Conservation (phyloP, 1,140 invertebrate species). For the Heliconius hermathena region DNA sequence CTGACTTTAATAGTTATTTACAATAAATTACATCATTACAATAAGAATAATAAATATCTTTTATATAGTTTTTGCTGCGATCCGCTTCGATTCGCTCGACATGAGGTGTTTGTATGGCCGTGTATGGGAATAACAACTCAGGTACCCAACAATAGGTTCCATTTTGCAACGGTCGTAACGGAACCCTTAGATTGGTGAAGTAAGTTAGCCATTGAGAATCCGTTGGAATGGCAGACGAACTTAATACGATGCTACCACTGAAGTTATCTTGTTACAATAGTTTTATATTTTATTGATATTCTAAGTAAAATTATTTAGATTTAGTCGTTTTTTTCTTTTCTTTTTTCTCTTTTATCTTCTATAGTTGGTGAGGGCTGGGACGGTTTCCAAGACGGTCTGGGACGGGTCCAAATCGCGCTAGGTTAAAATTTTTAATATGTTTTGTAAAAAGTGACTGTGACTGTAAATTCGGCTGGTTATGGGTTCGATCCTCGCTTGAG, state of each 20-base stretch:
- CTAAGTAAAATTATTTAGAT: neutral
- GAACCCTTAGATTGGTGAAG: conserved; percentile 24
- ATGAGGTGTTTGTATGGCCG: conserved; percentile 24
- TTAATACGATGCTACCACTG: conserved; percentile 1
- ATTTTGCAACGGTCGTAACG: neutral
- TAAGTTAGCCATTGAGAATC: conserved; percentile 20
- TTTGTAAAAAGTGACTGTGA: too few relatives aligned
- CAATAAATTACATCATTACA: neutral
- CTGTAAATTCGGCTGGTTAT: too few relatives aligned
- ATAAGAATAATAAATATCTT: neutral
- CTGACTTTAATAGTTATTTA: neutral
- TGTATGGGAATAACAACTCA: neutral
- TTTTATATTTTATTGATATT: neutral
- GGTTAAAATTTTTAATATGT: too few relatives aligned
- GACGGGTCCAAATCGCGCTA: too few relatives aligned
- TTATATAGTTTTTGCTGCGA: conserved; percentile 8
- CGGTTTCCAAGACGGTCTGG: too few relatives aligned
- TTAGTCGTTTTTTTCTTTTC: neutral
- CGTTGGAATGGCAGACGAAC: conserved; percentile 20
- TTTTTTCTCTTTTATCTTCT: neutral
- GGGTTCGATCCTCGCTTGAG: too few relatives aligned
- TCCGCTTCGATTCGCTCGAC: conserved; percentile 39
- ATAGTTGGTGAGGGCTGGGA: too few relatives aligned
- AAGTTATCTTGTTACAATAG: neutral
- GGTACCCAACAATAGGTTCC: neutral